phyloP scores from a whole-genome alignment of 2,888 invertebrate genomes.

The Drosophila kambysellisi region DNA sequence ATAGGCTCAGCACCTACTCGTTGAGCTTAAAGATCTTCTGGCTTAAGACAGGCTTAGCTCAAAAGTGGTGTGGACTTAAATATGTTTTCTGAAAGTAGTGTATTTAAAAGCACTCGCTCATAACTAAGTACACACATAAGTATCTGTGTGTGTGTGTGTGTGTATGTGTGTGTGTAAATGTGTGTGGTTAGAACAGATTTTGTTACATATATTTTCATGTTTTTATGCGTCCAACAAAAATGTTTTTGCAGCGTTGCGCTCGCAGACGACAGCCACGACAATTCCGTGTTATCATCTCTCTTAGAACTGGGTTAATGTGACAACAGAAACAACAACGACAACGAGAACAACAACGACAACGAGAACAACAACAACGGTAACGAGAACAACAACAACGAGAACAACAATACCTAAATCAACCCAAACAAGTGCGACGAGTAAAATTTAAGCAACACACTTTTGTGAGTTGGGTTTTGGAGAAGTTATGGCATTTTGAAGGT shows the following conservation, averaged over 20 bases:
- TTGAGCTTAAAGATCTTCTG: neutral
- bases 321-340: constrained; percentile 41
- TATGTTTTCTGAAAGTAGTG: constrained; percentile 19
- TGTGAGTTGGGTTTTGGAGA: neutral
- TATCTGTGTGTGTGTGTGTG: constrained; percentile 1
- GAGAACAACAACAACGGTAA: constrained; percentile 5
- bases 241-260: constrained; percentile 57
- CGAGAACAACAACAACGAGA: constrained; percentile 12
- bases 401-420: constrained; percentile 22
- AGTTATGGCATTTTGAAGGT: too few species aligned
- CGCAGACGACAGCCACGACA: constrained; percentile 59
- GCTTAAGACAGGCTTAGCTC: neutral
- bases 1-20: neutral
- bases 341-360: constrained; percentile 8
- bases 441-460: constrained; percentile 29
- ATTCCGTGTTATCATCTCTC: constrained; percentile 69
- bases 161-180: constrained; percentile 28
- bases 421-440: constrained; percentile 16
- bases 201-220: constrained; percentile 64
- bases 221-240: constrained; percentile 62
- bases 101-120: constrained; percentile 40
- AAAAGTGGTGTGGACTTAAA: constrained; percentile 10
- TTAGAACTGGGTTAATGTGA: constrained; percentile 72
- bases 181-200: constrained; percentile 40
- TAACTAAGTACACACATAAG: constrained; percentile 27